Evolutionary conservation across 2,888 invertebrate species (phyloP).

Genomic region (Margaritifera margaritifera): DNA sequence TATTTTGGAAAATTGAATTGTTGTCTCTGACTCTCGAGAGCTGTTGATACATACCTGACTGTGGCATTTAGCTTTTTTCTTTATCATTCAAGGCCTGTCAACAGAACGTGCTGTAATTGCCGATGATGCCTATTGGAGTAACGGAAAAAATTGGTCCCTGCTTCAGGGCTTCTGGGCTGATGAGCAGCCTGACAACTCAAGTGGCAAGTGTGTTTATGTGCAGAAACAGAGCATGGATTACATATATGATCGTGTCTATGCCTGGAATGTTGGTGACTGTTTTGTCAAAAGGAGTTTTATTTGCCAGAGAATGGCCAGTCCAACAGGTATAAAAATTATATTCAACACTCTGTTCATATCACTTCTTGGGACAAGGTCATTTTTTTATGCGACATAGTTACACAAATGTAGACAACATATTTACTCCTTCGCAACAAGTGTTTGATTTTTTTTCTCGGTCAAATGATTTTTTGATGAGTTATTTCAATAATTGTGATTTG

Average conservation of each 20-base stretch:
- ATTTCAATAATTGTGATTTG: too few species aligned
- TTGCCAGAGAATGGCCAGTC: constrained; percentile 53
- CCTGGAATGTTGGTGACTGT: constrained; percentile 49
- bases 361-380: too few species aligned
- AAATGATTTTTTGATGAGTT: too few species aligned
- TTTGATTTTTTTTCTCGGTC: too few species aligned
- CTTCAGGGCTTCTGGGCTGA: constrained; percentile 26
- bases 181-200: constrained; percentile 18
- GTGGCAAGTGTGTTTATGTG: constrained; percentile 18
- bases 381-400: too few species aligned
- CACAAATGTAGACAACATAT: too few species aligned
- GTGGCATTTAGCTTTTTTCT: not conserved
- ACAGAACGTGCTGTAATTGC: not conserved
- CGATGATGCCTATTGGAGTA: constrained; percentile 14
- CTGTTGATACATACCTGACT: too few species aligned
- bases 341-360: too few species aligned
- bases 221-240: constrained; percentile 12
- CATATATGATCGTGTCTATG: constrained; percentile 27
- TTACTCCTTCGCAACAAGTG: too few species aligned
- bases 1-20: too few species aligned
- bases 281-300: constrained; percentile 43
- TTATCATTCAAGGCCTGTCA: constrained; percentile 2
- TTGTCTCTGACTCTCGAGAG: too few species aligned
- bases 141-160: constrained; percentile 12
- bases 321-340: constrained; percentile 31